Evolutionary conservation across 1,140 invertebrate species (phyloP), one percentile per base, ranked within the genome.

Genomic region (Papilio glaucus): DNA sequence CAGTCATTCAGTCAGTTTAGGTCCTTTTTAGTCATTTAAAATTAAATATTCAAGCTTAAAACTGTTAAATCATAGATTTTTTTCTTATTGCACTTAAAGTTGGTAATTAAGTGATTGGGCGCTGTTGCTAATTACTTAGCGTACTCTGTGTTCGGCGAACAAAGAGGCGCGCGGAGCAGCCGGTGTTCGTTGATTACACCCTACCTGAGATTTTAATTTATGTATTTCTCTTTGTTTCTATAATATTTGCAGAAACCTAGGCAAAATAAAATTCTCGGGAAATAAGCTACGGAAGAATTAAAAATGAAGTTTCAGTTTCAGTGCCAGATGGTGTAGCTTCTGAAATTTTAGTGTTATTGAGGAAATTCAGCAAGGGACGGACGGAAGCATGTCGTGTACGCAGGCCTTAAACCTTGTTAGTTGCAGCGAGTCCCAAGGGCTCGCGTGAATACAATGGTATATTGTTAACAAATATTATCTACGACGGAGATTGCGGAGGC

Each of bases 81-180:
- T 57, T 57, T 18, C 21, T 53, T 45, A 45, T 45, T 45, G 7
- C 18, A 33, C 29, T 33, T 2, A 33, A 24, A 60, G 26, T 33
- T 29, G 13, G 13, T 37, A 41, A 12, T 63, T 65, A 38, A 24
- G 62, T 24, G 37, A 65, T 21, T 65, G 37, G 7, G 8, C 9
- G 2, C 62, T 21, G 29, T 39, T 38, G 61, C 8, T 39, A 39
- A 63, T 63, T 41, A 65, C 62, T 65, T 39, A 39, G 62, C 15
- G 62, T 18, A 18, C n/a, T 65, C 39, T 21, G 37, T 38, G 37
- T 39, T 63, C 13, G 7, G 4, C 18, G 26, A 65, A 21, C 29
- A 65, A 38, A 39, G 45, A 65, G 62, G 15, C 37, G 37, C 4
- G 7, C 62, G 6, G 62, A 21, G 62, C 15, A 12, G 62, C 15